These are phyloP conservation scores for Sisyra terminalis DNA, from an alignment of 2,888 invertebrate genomes.

Conservation along the genomic window DNA sequence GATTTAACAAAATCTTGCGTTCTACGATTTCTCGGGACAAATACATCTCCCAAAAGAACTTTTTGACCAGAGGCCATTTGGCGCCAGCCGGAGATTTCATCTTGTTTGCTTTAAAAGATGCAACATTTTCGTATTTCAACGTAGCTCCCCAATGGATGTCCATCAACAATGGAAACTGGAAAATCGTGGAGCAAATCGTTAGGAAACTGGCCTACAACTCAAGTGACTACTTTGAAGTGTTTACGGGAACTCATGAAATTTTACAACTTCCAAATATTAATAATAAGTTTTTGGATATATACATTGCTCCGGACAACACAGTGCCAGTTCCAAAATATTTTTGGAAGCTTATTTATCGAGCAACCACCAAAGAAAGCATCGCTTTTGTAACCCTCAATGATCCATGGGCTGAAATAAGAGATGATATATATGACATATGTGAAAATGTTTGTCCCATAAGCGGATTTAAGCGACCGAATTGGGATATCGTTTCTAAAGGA, in stretches of 20 bases:
- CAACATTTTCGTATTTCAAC: slow-evolving; percentile 34
- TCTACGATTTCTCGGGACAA: slow-evolving; percentile 17
- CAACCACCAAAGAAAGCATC: slow-evolving; percentile 19
- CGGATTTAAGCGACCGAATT: slow-evolving; percentile 13
- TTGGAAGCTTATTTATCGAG: slow-evolving; percentile 23
- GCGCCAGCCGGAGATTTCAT: slow-evolving; percentile 34
- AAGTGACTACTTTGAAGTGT: slow-evolving; percentile 23
- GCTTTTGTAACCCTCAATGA: slow-evolving; percentile 26
- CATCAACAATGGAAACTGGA: slow-evolving; percentile 34
- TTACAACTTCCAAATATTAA: slow-evolving; percentile 24
- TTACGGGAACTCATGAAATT: slow-evolving; percentile 28
- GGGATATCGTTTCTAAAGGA: background rate
- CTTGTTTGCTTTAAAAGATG: slow-evolving; percentile 27
- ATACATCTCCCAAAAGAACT: slow-evolving; percentile 22
- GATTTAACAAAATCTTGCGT: slow-evolving; percentile 21
- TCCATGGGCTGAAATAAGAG: slow-evolving; percentile 17
- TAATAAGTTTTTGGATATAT: slow-evolving; percentile 20
- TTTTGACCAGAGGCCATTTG: slow-evolving; percentile 31
- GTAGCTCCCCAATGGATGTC: slow-evolving; percentile 32
- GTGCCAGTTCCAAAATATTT: slow-evolving; percentile 26
- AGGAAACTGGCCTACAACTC: slow-evolving; percentile 23
- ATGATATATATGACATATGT: slow-evolving; percentile 14
- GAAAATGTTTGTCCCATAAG: slow-evolving; percentile 16
- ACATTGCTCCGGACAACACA: slow-evolving; percentile 21
- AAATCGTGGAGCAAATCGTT: slow-evolving; percentile 26